Base-by-base conservation (phyloP, 1,140 invertebrate species). In the Drosophila repletoides region DNA sequence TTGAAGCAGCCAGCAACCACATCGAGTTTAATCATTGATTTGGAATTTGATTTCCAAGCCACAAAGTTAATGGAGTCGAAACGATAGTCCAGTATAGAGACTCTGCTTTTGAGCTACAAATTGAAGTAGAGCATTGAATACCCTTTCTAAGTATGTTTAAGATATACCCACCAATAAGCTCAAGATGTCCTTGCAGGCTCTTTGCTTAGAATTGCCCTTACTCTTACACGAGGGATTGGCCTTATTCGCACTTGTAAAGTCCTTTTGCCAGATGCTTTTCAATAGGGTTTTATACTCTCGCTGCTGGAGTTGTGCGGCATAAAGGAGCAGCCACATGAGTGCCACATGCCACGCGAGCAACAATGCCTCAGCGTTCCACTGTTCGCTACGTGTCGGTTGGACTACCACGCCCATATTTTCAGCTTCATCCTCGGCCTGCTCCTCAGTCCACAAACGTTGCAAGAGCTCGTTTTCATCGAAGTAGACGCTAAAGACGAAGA, bases 281-380 rank as follows among this genome's bases (percentile, higher is more conserved):
- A 58, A 14, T 1, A 81, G n/a, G 7, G 14, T 49, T 0, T 29
- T n/a, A 7, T 65, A 60, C 22, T 68, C 63, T 0, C 4, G n/a
- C n/a, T 72, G 72, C 2, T 81, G 72, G 1, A 60, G 1, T 3
- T 33, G 2, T 10, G 76, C 76, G 0, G 67, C 43, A 5, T 34
- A 46, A 1, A 80, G 12, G 0, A 81, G 48, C 5, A 75, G 49
- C 61, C 76, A 76, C 10, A 22, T 10, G 10, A 80, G 28, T 5
- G 48, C 31, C 4, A 28, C 21, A 15, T 45, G 24, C 41, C 41
- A 45, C n/a, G 24, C 24, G 22, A 45, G 14, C 6, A 7, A 29
- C 5, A 63, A 19, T 0, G 29, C 15, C 0, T 60, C 19, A 10
- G 15, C 12, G 5, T 2, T n/a, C 5, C 48, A 1, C 3, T 6